phyloP scores from a whole-genome alignment of 2,888 invertebrate genomes.

The Aricia artaxerxes region DNA sequence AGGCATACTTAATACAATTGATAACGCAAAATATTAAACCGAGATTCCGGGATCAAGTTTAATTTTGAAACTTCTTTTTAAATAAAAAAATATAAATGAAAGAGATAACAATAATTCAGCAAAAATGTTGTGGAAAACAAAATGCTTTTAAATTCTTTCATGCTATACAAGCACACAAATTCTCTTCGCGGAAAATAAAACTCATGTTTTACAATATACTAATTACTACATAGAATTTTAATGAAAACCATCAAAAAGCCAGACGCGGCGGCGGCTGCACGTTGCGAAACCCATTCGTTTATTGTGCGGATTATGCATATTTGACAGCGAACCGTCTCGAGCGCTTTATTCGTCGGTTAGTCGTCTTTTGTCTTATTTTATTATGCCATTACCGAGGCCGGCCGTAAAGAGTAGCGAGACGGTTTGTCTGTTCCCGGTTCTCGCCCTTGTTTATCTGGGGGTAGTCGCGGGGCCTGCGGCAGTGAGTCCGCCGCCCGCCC shows the following conservation, averaged over 20 bases:
- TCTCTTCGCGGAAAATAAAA: conserved; percentile 14
- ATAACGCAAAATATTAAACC: neutral
- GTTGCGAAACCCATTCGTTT: conserved; percentile 41
- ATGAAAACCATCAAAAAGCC: conserved; percentile 27
- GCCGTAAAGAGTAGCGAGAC: conserved; percentile 74
- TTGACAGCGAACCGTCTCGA: conserved; percentile 47
- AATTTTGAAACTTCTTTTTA: neutral
- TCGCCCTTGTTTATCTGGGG: conserved; percentile 77
- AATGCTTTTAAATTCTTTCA: conserved; percentile 5
- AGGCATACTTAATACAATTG: conserved; percentile 49
- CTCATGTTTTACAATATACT: conserved; percentile 20
- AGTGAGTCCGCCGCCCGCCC: conserved; percentile 55
- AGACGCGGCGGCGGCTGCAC: conserved; percentile 16
- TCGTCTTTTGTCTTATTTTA: conserved; percentile 74
- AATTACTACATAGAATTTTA: conserved; percentile 21
- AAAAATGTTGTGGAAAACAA: neutral
- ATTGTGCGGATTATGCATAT: conserved; percentile 48
- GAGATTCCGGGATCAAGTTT: no score
- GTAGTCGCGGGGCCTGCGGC: conserved; percentile 62
- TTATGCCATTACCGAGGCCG: conserved; percentile 64
- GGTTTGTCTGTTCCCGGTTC: conserved; percentile 78
- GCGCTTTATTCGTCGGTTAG: conserved; percentile 51
- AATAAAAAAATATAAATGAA: neutral
- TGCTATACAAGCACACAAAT: neutral
- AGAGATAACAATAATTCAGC: neutral